Evolutionary conservation across 2,888 invertebrate species (phyloP).

Genomic region (Boloria selene): DNA sequence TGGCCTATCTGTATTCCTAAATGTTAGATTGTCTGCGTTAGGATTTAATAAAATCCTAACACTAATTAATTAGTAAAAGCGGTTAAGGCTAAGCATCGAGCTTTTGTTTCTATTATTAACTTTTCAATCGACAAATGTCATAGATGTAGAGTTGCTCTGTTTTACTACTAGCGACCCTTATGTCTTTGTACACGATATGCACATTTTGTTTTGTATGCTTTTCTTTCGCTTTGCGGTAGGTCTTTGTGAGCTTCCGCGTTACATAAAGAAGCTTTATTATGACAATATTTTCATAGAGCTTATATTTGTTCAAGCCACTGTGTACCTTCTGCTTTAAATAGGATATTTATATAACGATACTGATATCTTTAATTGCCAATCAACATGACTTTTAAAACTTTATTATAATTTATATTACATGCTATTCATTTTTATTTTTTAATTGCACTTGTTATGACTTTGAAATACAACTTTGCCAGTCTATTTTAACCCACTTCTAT

Average conservation of each 20-base stretch:
- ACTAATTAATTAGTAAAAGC: too few relatives aligned
- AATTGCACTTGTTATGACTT: too few relatives aligned
- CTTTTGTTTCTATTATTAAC: too few relatives aligned
- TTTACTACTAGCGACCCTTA: neutral
- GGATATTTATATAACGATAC: slow-evolving; percentile 9
- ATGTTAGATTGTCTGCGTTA: too few relatives aligned
- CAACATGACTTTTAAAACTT: too few relatives aligned
- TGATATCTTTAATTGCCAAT: neutral
- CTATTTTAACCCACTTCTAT: too few relatives aligned
- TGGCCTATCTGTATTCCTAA: too few relatives aligned
- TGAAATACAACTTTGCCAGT: too few relatives aligned
- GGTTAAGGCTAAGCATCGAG: too few relatives aligned
- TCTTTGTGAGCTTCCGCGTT: slow-evolving; percentile 33
- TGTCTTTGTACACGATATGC: slow-evolving; percentile 11
- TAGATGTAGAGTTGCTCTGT: neutral
- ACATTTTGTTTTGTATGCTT: slow-evolving; percentile 31
- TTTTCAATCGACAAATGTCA: neutral
- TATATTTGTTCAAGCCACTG: slow-evolving; percentile 27
- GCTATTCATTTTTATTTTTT: too few relatives aligned
- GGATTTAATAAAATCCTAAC: too few relatives aligned
- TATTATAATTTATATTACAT: too few relatives aligned
- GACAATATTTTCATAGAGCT: slow-evolving; percentile 28
- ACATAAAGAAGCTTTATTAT: slow-evolving; percentile 38
- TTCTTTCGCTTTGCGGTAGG: slow-evolving; percentile 36
- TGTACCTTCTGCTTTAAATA: slow-evolving; percentile 18